These are phyloP conservation scores for Eugnorisma glareosa DNA, from an alignment of 2,888 invertebrate genomes.

Conservation along the genomic window DNA sequence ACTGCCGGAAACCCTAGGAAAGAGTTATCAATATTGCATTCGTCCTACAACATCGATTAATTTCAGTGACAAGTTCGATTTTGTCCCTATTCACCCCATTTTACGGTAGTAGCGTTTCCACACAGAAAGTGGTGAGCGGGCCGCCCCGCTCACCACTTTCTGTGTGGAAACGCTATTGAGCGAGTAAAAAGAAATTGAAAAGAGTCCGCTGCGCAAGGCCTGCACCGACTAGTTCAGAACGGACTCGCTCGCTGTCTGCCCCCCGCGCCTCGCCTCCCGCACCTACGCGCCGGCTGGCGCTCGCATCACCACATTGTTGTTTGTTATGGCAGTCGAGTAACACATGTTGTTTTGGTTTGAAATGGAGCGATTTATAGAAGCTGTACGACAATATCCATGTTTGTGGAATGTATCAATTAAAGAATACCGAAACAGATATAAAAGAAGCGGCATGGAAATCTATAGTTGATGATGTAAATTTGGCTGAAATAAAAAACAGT, in stretches of 20 bases:
- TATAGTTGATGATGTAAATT: slow-evolving; percentile 33
- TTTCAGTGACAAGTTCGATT: slow-evolving; percentile 31
- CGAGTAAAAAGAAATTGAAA: slow-evolving; percentile 41
- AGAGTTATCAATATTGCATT: slow-evolving; percentile 30
- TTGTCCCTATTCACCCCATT: slow-evolving; percentile 28
- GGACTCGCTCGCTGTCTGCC: too few species aligned
- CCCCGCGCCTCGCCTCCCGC: slow-evolving; percentile 17
- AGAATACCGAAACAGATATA: slow-evolving; percentile 39
- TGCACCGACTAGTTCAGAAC: slow-evolving; percentile 29
- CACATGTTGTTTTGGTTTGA: slow-evolving; percentile 23
- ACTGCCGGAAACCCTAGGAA: slow-evolving; percentile 29
- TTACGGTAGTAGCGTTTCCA: too few species aligned
- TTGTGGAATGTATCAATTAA: slow-evolving; percentile 46
- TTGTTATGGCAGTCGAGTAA: slow-evolving; percentile 29
- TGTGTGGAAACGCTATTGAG: too few species aligned
- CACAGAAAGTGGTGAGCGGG: too few species aligned
- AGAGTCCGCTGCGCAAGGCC: slow-evolving; percentile 39
- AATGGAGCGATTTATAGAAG: slow-evolving; percentile 33
- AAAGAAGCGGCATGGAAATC: slow-evolving; percentile 37
- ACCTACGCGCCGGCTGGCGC: slow-evolving; percentile 28
- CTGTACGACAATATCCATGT: slow-evolving; percentile 46
- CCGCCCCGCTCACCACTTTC: too few species aligned
- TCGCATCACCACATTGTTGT: slow-evolving; percentile 33
- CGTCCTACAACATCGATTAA: slow-evolving; percentile 29
- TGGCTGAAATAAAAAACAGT: slow-evolving; percentile 42